Evolutionary conservation across 2,113 vertebrate species (phyloP), one percentile per base, ranked within the genome.

Genomic region (Scalopus aquaticus): DNA sequence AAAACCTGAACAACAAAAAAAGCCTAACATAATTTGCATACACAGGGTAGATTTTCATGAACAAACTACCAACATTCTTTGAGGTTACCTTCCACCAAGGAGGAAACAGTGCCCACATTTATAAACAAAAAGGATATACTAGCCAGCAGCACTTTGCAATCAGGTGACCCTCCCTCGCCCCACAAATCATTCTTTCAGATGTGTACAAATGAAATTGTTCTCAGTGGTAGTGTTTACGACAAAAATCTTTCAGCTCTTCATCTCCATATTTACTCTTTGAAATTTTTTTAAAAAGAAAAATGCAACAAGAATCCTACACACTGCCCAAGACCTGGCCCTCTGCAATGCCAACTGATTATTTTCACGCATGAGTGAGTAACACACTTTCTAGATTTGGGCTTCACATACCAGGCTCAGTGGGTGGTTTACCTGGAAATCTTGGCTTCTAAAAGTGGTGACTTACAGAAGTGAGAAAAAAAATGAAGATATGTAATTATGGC

Each of bases 191-290:
- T 80, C 44, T 92, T 84, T 84, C 37, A 64, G 58, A 88, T 81
- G 56, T 30, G 32, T 62, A 44, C 64, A 54, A 83, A 88, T 73
- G 64, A 92, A 89, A 91, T 15, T 42, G 19, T 60, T 44, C 49
- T 72, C 64, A 60, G n/a, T 37, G 56, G 74, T 32, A 70, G n/a
- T 30, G 51, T 65, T 80, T 67, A 49, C 51, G 54, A 93, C 49
- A 49, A 67, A 74, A 73, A 37, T 12, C 30, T 9, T 73, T 83
- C 37, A 30, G 28, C 64, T 89, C 58, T 74, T 77, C 83, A 65
- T 93, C 46, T 94, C 69, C 32, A 35, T 70, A n/a, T 88, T 92
- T 64, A 84, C 51, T 90, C 79, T 42, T 56, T 35, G 67, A 90
- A 87, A 87, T 85, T 62, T 79, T 28, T 30, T 37, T 60, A n/a